Base-by-base conservation (phyloP, 2,888 invertebrate genomes). In the Lucinisca nassula region DNA sequence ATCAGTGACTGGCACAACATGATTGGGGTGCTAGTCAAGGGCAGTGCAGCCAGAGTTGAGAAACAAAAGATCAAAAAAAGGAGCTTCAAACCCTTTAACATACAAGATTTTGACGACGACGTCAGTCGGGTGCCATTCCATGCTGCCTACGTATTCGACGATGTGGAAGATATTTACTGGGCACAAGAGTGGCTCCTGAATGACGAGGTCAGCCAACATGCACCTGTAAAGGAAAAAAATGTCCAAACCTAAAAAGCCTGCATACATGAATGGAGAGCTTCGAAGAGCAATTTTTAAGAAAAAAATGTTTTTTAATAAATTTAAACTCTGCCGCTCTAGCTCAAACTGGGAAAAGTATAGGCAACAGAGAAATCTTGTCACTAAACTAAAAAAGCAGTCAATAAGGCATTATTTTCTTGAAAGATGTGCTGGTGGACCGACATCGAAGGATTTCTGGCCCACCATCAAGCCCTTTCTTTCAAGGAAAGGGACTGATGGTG, bases 401-500 rank as follows among this genome's bases (percentile, higher is more conserved):
- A 75, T 80, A 4, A 76, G 72, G 27, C 72, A 55, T 30, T 82
- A 81, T 51, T 81, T 77, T 74, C 38, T 79, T 24, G 82, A 83
- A 51, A 73, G 49, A 72, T 87, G 72, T 55, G 45, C 55, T 17
- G 82, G 82, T 32, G 80, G 83, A 0, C 79, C 67, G 2, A 83
- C 80, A 45, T 51, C 72, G 30, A 73, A 77, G 4, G 2, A 61
- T 86, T 82, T n/a, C 37, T 80, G 75, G 72, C 30, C 61, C 0
- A 79, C 79, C 27, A 35, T 82, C n/a, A 81, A 85, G 80, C 81
- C 82, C 21, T 82, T 77, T 61, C 61, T 85, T 73, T 72, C 74
- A 8, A 74, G 74, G 67, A 82, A 81, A 51, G 49, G 49, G 27
- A 32, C 8, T n/a, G 35, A 17, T 38, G 51, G 24, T 30, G n/a